Evolutionary conservation across 2,888 invertebrate species (phyloP), one percentile per base, ranked within the genome.

Genomic region (Hesperia comma): DNA sequence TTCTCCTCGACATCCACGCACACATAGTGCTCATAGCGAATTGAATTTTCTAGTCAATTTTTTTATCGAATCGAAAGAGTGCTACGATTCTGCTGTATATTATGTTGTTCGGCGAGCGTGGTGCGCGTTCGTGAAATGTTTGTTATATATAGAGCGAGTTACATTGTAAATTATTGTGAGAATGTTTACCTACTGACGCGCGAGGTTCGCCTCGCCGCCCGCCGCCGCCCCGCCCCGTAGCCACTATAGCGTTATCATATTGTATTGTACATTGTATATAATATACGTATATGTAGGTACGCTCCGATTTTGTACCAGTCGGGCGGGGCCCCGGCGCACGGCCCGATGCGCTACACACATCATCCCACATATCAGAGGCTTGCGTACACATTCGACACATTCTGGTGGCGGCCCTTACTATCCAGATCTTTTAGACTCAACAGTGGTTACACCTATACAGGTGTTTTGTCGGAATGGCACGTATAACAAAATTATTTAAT

Each of bases 31-130:
- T 86, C 82, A 82, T 88, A 88, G 88, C 83, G 87, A 88, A 90
- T 89, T 90, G 88, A 90, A 87, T 88, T 88, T 89, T 90, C 90
- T 92, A 92, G 92, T 92, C 92, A 92, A 92, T 92, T 92, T 92
- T 87, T 90, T 89, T 87, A 88, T 86, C 85, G 88, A 89, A 85
- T 89, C 91, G 88, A 89, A 85, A 85, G 87, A 82, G 88, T 88
- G 89, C 88, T 87, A 86, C 87, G 89, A 87, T 91, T 90, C 92
- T 76, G 87, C 85, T 90, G 90, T 91, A 90, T 88, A 88, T 89
- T 91, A 86, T 88, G 87, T 88, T 88, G 84, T 87, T 88, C 83
- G 77, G 69, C 81, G 84, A 82, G 82, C 88, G 90, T 85, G 86
- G 80, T 84, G 87, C 86, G 90, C 89, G 88, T 82, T 87, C 86